Evolutionary conservation across 2,888 invertebrate species (phyloP).

Genomic region (Epiblema foenella): DNA sequence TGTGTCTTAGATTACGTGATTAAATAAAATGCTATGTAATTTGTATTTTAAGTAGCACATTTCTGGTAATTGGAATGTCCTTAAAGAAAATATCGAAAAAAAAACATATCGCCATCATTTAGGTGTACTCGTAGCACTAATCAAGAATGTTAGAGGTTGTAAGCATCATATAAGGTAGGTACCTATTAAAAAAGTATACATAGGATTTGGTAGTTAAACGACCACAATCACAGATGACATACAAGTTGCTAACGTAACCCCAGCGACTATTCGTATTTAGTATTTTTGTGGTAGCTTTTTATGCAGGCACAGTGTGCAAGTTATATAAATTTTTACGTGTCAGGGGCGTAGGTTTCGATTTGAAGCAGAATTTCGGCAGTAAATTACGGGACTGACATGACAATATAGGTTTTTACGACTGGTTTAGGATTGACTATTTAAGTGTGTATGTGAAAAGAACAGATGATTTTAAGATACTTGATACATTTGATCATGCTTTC

Average conservation of each 20-base stretch:
- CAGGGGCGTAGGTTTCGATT: constrained; percentile 13
- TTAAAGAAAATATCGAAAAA: not conserved
- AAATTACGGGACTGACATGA: not conserved
- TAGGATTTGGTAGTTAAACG: not conserved
- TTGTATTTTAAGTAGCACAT: not conserved
- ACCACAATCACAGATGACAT: not conserved
- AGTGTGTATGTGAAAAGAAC: not conserved
- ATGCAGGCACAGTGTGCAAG: not conserved
- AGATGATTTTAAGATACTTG: not conserved
- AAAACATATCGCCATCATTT: too few species aligned
- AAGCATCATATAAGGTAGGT: not conserved
- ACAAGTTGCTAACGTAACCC: not conserved
- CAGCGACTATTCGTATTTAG: not conserved
- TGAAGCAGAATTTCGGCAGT: not conserved
- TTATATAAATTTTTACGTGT: constrained; percentile 27
- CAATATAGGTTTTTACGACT: not conserved
- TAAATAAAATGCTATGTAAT: not conserved
- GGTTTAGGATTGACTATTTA: not conserved
- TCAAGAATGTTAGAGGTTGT: not conserved
- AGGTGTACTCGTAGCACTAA: not conserved
- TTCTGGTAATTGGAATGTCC: not conserved
- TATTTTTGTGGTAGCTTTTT: constrained; percentile 3
- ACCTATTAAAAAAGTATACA: not conserved
- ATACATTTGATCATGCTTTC: too few species aligned
- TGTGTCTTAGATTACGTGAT: not conserved